These are phyloP conservation scores for Thamnophis sirtalis DNA, from an alignment of 2,113 vertebrate genomes.

Conservation along the genomic window DNA sequence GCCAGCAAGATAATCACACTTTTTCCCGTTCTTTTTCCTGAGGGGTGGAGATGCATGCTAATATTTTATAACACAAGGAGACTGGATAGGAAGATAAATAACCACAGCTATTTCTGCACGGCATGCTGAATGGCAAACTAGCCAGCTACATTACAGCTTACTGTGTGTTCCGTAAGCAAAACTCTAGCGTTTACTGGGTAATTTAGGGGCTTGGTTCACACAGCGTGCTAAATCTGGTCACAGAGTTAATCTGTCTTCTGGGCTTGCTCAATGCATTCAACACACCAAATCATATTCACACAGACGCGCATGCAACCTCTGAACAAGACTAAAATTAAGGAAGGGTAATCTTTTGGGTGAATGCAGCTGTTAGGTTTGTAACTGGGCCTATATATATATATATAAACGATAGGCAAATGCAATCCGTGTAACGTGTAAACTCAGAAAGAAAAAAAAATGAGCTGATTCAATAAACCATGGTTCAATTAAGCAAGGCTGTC, in stretches of 20 bases:
- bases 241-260: neutral
- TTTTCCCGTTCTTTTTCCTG: neutral
- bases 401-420: neutral
- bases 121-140: neutral
- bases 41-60: neutral
- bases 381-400: neutral
- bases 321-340: neutral
- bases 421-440: neutral
- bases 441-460: neutral
- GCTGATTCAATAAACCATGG: neutral
- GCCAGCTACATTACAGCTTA: neutral
- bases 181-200: neutral
- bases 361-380: neutral
- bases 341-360: neutral
- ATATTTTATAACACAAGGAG: neutral
- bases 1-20: neutral
- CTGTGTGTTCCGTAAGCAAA: neutral
- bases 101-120: neutral
- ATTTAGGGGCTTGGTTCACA: neutral
- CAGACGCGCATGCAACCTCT: neutral
- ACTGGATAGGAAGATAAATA: neutral
- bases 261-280: neutral
- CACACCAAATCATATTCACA: neutral
- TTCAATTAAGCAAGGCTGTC: neutral
- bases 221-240: neutral